Evolutionary conservation across 2,797 vertebrate species (phyloP), one percentile per base, ranked within the genome.

Genomic region (Centroberyx gerrardi): DNA sequence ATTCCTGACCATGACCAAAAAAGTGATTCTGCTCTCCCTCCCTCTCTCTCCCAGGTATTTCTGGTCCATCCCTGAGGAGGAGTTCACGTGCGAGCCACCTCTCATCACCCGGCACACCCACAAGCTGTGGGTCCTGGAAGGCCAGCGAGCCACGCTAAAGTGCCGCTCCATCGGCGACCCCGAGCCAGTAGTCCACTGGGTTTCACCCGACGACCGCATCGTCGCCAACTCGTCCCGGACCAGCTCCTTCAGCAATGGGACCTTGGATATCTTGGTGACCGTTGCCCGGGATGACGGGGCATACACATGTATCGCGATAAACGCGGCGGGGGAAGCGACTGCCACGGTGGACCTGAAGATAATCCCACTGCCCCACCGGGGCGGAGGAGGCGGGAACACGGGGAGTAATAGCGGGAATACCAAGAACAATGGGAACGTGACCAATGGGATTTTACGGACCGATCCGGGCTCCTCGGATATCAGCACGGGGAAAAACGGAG

Each of bases 51-150:
- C 48, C 67, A 94, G 96, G 44, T 98, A 98, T 86, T 98, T 98
- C 90, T 98, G 97, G 97, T 96, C 96, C 0, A 96, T 98, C 69
- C 96, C 97, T 0, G 97, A 98, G 87, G 97, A 97, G 85, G 97
- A 98, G 93, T 98, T 98, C 64, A 96, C 95, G 0, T 98, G 97
- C 5, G 97, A 98, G 74, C 97, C 97, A 0, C 97, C 97, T 0
- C 95, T 98, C 64, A 98, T 98, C 54, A 98, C 97, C 4, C 96
- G 97, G 27, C 96, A 97, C 93, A 97, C 96, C 3, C 96, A 97
- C 89, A 96, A 96, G 78, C 90, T 98, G 29, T 97, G 97, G 97
- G 95, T 98, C 31, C 90, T 98, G 68, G 97, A 98, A 82, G 97
- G 97, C 58, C 97, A 98, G 88, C 86, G 96, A 49, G 97, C 97